A percentile compares a stretch with the other conserved stretches of the same genome.
These are phyloP conservation scores for Dolichallabes microphthalmus DNA, from an alignment of 2,113 vertebrate genomes.

Conservation along the genomic window DNA sequence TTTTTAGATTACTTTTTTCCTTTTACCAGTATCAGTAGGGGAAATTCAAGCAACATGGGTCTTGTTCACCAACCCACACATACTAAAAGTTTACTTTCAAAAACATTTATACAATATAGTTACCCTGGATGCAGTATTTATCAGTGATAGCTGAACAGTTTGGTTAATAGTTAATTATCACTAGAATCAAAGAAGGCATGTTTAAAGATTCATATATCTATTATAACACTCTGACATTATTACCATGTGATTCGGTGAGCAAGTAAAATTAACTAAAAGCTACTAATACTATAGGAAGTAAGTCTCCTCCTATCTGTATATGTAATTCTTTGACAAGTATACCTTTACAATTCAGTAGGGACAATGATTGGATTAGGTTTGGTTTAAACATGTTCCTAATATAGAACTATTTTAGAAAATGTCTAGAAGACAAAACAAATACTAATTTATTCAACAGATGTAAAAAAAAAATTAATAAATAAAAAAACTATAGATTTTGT, in stretches of 20 bases:
- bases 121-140: not conserved
- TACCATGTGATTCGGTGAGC: not conserved
- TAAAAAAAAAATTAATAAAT: slow-evolving; percentile 60
- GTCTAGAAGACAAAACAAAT: slow-evolving; percentile 50
- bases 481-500: slow-evolving; percentile 45
- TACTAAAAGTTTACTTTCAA: not conserved
- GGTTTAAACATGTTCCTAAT: slow-evolving; percentile 3
- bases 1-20: not conserved
- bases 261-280: not conserved
- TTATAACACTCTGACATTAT: not conserved
- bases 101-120: not conserved
- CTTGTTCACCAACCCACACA: not conserved
- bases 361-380: not conserved
- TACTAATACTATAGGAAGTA: not conserved
- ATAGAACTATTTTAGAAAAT: not conserved
- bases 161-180: not conserved
- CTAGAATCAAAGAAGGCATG: not conserved
- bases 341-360: not conserved
- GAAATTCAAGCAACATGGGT: not conserved
- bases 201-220: not conserved
- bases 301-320: not conserved
- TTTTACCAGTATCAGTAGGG: too few relatives aligned
- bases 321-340: not conserved
- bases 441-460: slow-evolving; percentile 63
- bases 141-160: not conserved